Base-by-base conservation (phyloP, 2,113 vertebrate genomes). In the Oncorhynchus tshawytscha region DNA sequence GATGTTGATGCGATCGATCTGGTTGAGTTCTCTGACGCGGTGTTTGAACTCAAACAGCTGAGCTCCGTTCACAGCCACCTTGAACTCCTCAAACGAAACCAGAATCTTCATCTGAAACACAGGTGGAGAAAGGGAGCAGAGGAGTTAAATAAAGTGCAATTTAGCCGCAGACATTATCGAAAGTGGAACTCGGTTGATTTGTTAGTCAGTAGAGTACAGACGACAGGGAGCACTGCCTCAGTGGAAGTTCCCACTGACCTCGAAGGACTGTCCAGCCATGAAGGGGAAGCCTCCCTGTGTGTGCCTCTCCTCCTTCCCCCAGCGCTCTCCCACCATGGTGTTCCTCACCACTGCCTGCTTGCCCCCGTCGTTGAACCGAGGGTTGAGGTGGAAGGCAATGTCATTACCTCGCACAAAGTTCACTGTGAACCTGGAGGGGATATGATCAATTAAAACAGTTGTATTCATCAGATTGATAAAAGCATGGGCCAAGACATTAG, bases 331-430 rank as follows among this genome's bases (percentile, higher is more conserved):
- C 74, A 91, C 6, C n/a, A 91, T 90, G 78, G 91, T 88, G 85
- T 94, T 94, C 31, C 94, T 89, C 51, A 94, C 92, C 49, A 94
- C 1, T 70, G 85, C 88, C 78, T 91, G 91, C 66, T 91, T 94
- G 3, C 90, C 91, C 0, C 71, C 83, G 18, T 94, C 94, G 0
- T 9, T 88, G 87, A 94, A 94, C 64, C 94, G 93, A 4, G 93
- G 93, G 88, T 94, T 94, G 82, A 94, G 89, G 81, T 94, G 94
- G 48, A 94, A 84, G 39, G 92, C 92, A 5, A 94, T 94, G 82
- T 94, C 93, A 6, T 92, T 93, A 68, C 93, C 94, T 71, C 88
- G 90, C 71, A 93, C 86, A 34, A 94, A 93, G 84, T 94, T 93
- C 54, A 94, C 81, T 0, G 93, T 94, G 83, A 94, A 93, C 92